Evolutionary conservation across 2,113 vertebrate species (phyloP).

Genomic region (Calypte anna): DNA sequence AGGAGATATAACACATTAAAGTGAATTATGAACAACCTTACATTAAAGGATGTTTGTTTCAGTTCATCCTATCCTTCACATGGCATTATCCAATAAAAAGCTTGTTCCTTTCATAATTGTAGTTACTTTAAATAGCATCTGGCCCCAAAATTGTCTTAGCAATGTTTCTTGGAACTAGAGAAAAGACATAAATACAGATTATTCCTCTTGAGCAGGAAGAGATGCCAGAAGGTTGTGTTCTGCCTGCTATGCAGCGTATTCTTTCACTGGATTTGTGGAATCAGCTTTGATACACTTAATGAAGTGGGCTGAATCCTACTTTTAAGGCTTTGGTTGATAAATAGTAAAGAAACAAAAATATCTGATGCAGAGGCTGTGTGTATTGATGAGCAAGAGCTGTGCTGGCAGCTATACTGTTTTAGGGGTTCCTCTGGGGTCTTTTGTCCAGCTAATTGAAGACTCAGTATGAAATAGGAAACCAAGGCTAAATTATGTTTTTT

Average conservation of each 20-base stretch:
- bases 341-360: background rate
- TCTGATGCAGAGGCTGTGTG: background rate
- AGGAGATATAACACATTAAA: background rate
- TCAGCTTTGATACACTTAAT: background rate
- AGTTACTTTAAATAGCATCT: background rate
- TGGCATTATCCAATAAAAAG: background rate
- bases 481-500: background rate
- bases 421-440: background rate
- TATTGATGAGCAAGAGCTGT: background rate
- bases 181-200: background rate
- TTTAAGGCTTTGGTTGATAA: background rate
- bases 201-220: background rate
- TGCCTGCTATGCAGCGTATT: background rate
- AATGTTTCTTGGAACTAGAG: background rate
- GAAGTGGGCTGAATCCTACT: background rate
- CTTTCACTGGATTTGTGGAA: background rate
- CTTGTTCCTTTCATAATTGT: background rate
- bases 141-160: background rate
- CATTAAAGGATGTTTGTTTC: background rate
- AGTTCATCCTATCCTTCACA: background rate
- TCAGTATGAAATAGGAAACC: background rate
- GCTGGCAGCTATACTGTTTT: background rate
- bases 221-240: background rate
- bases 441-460: background rate
- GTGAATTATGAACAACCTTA: background rate